Percentiles rank a stretch among this genome's conserved stretches.
These are phyloP conservation scores for Calidris pugnax DNA, from an alignment of 2,113 vertebrate species.

Conservation along the genomic window DNA sequence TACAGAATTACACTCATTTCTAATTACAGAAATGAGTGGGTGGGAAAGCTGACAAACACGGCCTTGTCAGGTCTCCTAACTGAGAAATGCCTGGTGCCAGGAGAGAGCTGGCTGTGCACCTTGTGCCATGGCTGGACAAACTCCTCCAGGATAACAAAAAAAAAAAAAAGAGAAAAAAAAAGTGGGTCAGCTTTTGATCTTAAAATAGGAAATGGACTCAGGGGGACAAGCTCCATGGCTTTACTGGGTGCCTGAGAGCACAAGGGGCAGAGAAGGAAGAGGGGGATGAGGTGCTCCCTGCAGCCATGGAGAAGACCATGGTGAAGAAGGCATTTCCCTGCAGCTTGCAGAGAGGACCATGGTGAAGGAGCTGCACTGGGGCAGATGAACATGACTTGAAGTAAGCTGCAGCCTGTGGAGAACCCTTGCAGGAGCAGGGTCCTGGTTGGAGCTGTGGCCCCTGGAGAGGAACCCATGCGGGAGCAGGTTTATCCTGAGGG, in stretches of 20 bases:
- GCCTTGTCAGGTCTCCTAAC: neutral
- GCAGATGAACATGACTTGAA: neutral
- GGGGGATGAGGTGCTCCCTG: neutral
- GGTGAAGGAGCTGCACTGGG: neutral
- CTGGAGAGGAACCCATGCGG: fast-evolving
- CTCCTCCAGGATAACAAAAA: neutral
- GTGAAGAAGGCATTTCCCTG: neutral
- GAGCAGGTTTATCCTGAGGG: neutral
- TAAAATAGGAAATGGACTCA: neutral
- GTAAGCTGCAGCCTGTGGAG: neutral
- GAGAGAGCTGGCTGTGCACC: fast-evolving
- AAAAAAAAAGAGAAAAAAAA: neutral
- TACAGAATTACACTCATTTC: no score
- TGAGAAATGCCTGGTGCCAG: neutral
- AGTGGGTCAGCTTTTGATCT: neutral
- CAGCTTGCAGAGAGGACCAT: neutral
- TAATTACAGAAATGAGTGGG: neutral
- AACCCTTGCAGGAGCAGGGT: neutral
- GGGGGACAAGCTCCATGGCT: neutral
- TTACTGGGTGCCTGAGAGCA: fast-evolving
- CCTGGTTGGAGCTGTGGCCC: neutral
- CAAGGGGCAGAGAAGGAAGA: neutral
- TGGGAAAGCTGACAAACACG: neutral
- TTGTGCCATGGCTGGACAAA: neutral
- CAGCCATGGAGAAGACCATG: neutral